Conservation (phyloP, 2,797 vertebrate genomes). For the Megalops cyprinoides region DNA sequence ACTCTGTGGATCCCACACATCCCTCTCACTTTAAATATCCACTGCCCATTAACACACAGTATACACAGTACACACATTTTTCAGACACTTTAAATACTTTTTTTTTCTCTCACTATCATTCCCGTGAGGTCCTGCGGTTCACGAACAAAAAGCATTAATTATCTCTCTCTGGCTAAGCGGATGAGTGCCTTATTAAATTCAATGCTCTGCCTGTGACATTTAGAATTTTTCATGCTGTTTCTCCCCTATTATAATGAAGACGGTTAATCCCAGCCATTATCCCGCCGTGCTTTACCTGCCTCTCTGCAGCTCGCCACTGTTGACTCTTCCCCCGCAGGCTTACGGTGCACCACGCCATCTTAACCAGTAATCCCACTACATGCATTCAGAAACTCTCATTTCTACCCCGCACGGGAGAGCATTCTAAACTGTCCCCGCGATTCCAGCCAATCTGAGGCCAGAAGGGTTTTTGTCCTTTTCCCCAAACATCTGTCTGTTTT, state of each 20-base stretch:
- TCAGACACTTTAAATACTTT: slow-evolving; percentile 1
- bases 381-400: not conserved
- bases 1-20: not conserved
- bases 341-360: slow-evolving; percentile 8
- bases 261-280: slow-evolving; percentile 44
- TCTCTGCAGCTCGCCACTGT: slow-evolving; percentile 2
- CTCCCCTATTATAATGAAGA: slow-evolving; percentile 34
- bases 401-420: not conserved
- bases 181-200: slow-evolving; percentile 32
- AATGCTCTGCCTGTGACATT: slow-evolving; percentile 27
- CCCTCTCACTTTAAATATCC: slow-evolving; percentile 50
- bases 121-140: slow-evolving; percentile 15
- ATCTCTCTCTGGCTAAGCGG: slow-evolving; percentile 6
- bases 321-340: slow-evolving; percentile 19
- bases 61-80: slow-evolving; percentile 13
- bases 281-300: slow-evolving; percentile 18
- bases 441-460: not conserved
- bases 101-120: not conserved
- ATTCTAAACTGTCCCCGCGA: not conserved
- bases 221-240: slow-evolving; percentile 30
- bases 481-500: not conserved
- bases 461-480: not conserved
- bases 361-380: slow-evolving; percentile 16
- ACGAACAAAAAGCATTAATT: slow-evolving; percentile 34
- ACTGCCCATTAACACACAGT: slow-evolving; percentile 43